Percentiles rank a stretch among this genome's conserved stretches.
These are phyloP conservation scores for Toxotes chatareus DNA, from an alignment of 2,113 vertebrate genomes.

Conservation along the genomic window DNA sequence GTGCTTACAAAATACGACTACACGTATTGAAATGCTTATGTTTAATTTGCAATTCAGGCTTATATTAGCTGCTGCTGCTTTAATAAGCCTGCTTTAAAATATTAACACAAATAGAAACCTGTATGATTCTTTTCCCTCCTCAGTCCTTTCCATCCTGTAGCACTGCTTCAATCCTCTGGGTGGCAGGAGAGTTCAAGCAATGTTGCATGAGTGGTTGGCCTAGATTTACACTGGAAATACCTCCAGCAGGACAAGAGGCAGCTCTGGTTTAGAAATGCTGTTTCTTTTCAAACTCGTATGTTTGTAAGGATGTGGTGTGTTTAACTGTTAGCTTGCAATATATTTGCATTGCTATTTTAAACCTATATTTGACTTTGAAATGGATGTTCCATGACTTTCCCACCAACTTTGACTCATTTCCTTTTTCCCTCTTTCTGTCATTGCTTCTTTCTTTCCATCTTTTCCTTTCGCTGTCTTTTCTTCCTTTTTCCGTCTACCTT, in stretches of 20 bases:
- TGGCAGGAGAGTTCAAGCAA: slow-evolving; percentile 78
- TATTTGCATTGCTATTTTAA: slow-evolving; percentile 60
- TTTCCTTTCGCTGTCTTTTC: neutral
- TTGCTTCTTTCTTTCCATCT: slow-evolving; percentile 32
- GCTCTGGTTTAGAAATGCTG: slow-evolving; percentile 46
- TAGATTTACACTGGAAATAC: slow-evolving; percentile 38
- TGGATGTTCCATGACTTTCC: slow-evolving; percentile 38
- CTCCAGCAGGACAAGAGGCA: slow-evolving; percentile 38
- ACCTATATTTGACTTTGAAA: slow-evolving; percentile 50
- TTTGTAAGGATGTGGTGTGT: slow-evolving; percentile 66
- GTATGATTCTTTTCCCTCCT: neutral
- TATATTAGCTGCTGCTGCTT: neutral
- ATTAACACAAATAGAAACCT: neutral
- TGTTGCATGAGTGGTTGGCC: slow-evolving; percentile 26
- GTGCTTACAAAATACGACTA: neutral
- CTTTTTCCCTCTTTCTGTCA: neutral
- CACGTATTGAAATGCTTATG: slow-evolving; percentile 4
- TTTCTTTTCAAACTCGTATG: slow-evolving; percentile 60
- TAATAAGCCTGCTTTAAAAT: slow-evolving; percentile 15
- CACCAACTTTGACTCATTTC: slow-evolving; percentile 13
- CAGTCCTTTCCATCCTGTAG: slow-evolving; percentile 26
- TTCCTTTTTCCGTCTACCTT: neutral
- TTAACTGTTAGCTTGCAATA: slow-evolving; percentile 47
- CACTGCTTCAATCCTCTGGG: slow-evolving; percentile 65
- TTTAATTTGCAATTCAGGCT: slow-evolving; percentile 20